Evolutionary conservation across 2,888 invertebrate species (phyloP).

Genomic region (Stictocephala bisonia): DNA sequence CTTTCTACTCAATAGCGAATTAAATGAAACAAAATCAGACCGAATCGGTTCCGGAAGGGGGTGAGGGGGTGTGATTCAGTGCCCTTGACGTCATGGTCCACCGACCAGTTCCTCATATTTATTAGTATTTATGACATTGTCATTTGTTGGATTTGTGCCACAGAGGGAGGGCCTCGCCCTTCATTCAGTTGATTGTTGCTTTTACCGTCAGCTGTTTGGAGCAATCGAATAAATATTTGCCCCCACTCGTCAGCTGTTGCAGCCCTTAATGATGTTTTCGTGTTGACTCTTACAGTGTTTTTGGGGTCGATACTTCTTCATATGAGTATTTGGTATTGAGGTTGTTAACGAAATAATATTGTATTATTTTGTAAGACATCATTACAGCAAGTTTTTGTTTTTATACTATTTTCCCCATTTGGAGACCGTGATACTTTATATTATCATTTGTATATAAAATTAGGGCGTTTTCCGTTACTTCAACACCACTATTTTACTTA

Average conservation of each 20-base stretch:
- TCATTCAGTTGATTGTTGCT: constrained; percentile 29
- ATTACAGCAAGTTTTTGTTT: no score
- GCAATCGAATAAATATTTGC: constrained; percentile 40
- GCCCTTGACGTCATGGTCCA: constrained; percentile 1
- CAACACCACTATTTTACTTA: no score
- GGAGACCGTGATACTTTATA: no score
- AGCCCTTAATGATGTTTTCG: constrained; percentile 29
- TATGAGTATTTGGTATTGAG: no score
- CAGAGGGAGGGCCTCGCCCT: background rate
- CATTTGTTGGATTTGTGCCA: constrained; percentile 43
- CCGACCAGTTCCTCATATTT: constrained; percentile 36
- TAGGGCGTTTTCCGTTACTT: no score
- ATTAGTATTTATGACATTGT: constrained; percentile 43
- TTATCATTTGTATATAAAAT: no score
- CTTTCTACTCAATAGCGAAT: constrained; percentile 42
- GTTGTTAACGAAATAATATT: no score
- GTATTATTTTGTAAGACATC: no score
- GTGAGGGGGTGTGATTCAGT: background rate
- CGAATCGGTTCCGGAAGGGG: constrained; percentile 35
- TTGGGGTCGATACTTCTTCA: no score
- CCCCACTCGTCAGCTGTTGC: constrained; percentile 16
- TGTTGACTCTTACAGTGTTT: background rate
- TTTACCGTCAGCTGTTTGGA: constrained; percentile 16
- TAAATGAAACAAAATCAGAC: constrained; percentile 46
- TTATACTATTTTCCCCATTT: no score